Evolutionary conservation across 2,797 vertebrate genomes (phyloP), one percentile per base, ranked within the genome.

Genomic region (Trachurus trachurus): DNA sequence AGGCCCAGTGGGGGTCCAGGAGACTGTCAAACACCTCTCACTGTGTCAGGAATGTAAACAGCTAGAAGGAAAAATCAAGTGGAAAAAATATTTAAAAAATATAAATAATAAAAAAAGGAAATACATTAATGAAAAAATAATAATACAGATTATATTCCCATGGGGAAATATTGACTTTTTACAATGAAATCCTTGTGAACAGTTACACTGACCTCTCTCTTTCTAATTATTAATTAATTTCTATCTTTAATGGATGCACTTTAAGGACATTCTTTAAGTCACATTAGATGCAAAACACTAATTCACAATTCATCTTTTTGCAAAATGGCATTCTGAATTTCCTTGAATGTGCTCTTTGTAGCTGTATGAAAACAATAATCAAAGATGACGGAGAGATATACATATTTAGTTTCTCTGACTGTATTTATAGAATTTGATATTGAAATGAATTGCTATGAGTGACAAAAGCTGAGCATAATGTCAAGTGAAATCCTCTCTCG

Each of bases 21-120:
- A 11, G 42, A 50, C 19, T 71, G 74, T 49, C 50, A 54, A 29
- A 60, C 47, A 71, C 11, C 17, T 63, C 56, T 42, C 6, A 40
- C 5, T 0, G 17, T 65, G 40, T 73, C 6, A 4, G 7, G 4
- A 26, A 50, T 57, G 26, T 52, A 74, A 53, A 54, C 26, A 6
- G 6, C 6, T 29, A 10, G 5, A 54, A 13, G 69, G n/a, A 12
- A 47, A 26, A 37, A 53, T 22, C 0, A 22, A 53, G 5, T 6
- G 10, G 13, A 6, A 52, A 1, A 11, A 22, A 53, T 26, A 42
- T 0, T 3, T 49, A 4, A 1, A 1, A 54, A 53, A 52, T 10
- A 52, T 11, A 52, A 52, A 12, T 5, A 9, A n/a, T 22, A 21
- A 52, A 52, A 21, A 11, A 12, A 11, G 21, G 49, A 10, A 50